phyloP scores from a whole-genome alignment of 2,888 invertebrate species.

The Stratiomys singularior region DNA sequence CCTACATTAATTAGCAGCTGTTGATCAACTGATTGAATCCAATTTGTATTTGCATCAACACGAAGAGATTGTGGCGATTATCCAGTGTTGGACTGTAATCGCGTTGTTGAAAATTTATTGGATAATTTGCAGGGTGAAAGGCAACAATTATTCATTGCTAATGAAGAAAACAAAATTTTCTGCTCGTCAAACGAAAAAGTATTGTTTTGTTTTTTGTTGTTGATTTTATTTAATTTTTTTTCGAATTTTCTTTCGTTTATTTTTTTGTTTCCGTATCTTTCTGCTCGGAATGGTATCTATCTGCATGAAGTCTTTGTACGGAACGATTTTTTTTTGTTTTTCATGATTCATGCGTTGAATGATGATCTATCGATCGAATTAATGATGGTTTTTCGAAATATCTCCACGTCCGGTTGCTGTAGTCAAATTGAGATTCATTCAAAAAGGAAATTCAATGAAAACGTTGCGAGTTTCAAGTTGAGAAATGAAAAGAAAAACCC shows the following conservation, averaged over 20 bases:
- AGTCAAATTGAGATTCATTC: conserved; percentile 17
- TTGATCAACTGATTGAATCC: conserved; percentile 25
- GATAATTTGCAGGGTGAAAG: conserved; percentile 40
- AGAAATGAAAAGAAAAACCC: neutral
- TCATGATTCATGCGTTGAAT: too few relatives aligned
- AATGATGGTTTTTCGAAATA: conserved; percentile 39
- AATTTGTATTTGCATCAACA: conserved; percentile 35
- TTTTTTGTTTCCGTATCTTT: neutral
- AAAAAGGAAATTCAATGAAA: neutral
- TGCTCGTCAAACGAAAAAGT: neutral
- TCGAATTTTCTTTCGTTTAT: neutral
- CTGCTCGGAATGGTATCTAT: too few relatives aligned
- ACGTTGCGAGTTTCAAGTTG: neutral
- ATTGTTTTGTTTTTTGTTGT: neutral
- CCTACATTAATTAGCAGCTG: conserved; percentile 31
- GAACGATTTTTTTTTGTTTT: too few relatives aligned
- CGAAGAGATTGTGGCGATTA: neutral
- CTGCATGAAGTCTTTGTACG: too few relatives aligned
- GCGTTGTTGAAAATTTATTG: conserved; percentile 26
- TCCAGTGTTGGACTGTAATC: neutral
- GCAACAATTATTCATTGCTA: conserved; percentile 13
- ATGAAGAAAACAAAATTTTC: conserved; percentile 44
- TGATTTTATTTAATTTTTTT: neutral
- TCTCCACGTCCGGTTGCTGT: conserved; percentile 29
- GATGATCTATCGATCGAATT: conserved; percentile 1